Evolutionary conservation across 2,797 vertebrate genomes (phyloP), one percentile per base, ranked within the genome.

Genomic region (Mycteria americana): DNA sequence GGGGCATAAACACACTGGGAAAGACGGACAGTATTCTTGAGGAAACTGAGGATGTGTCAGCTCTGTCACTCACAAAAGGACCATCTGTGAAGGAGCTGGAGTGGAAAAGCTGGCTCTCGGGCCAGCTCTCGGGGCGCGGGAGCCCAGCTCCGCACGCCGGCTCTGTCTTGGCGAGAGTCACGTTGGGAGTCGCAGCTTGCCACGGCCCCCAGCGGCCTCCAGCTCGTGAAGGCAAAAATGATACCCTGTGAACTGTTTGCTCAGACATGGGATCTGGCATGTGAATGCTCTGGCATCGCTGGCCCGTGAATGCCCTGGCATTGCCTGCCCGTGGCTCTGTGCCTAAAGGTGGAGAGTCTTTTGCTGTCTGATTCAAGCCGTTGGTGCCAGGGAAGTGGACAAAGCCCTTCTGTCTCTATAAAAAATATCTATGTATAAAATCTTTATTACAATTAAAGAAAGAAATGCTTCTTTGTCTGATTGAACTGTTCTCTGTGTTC

Each of bases 81-180:
- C 31, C 0, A 7, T 86, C 59, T 87, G 50, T 77, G 85, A 33
- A 70, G 57, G 45, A 64, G 31, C 31, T 1, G 17, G 33, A 18
- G n/a, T 19, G 57, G 65, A 70, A 37, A 23, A 41, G 46, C 11
- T 0, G 0, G 7, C 21, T 82, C 70, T 69, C 17, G 15, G 1
- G 6, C 18, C 17, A 39, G 53, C 33, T 91, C 33, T 48, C 0
- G 0, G 24, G 10, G 1, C 13, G 1, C 1, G 0, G n/a, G 51
- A 60, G 31, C 30, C 37, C 18, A 8, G n/a, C 16, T 65, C 41
- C 0, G 0, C 0, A 0, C 0, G 0, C 35, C 2, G 2, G 24
- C 60, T 54, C 27, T 56, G 24, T 13, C 84, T 56, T 10, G 5
- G 39, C 3, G 1, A 35, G 48, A 60, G 45, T 92, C 25, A 9